Evolutionary conservation across 2,888 invertebrate genomes (phyloP).

Genomic region (Strigamia maritima): DNA sequence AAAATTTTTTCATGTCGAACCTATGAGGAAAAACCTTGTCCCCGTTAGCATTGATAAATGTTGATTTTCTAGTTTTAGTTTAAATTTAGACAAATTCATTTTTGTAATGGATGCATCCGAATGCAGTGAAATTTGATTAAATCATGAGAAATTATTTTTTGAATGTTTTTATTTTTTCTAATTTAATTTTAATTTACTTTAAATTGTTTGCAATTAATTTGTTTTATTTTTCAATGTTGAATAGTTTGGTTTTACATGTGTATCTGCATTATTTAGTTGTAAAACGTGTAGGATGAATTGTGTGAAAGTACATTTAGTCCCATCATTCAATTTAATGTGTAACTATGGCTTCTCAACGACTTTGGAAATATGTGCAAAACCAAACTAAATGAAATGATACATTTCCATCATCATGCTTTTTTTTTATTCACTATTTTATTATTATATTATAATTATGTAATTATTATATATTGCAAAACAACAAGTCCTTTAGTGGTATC

Average conservation of each 20-base stretch:
- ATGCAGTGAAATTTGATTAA: slow-evolving; percentile 1
- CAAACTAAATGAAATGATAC: slow-evolving; percentile 29
- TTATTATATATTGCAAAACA: slow-evolving; percentile 18
- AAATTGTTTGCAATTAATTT: no score
- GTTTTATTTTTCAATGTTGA: neutral
- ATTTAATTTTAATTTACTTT: neutral
- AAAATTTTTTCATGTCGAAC: neutral
- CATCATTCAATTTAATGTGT: neutral
- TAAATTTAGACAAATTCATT: neutral
- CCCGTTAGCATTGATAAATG: neutral
- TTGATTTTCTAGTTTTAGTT: neutral
- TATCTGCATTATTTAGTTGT: slow-evolving; percentile 11
- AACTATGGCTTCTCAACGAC: slow-evolving; percentile 6
- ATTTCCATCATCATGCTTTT: slow-evolving; percentile 24
- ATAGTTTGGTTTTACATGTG: neutral
- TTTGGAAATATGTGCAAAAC: slow-evolving; percentile 15
- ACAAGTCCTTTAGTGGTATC: slow-evolving; percentile 35
- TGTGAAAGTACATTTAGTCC: slow-evolving; percentile 2
- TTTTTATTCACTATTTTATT: slow-evolving; percentile 5
- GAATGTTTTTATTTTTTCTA: neutral
- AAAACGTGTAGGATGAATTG: neutral
- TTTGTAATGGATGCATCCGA: slow-evolving; percentile 7
- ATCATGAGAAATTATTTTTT: slow-evolving; percentile 12
- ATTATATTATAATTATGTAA: slow-evolving; percentile 31
- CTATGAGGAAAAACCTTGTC: neutral